Evolutionary conservation across 1,140 invertebrate species (phyloP), one percentile per base, ranked within the genome.

Genomic region (Zeugodacus cucurbitae): DNA sequence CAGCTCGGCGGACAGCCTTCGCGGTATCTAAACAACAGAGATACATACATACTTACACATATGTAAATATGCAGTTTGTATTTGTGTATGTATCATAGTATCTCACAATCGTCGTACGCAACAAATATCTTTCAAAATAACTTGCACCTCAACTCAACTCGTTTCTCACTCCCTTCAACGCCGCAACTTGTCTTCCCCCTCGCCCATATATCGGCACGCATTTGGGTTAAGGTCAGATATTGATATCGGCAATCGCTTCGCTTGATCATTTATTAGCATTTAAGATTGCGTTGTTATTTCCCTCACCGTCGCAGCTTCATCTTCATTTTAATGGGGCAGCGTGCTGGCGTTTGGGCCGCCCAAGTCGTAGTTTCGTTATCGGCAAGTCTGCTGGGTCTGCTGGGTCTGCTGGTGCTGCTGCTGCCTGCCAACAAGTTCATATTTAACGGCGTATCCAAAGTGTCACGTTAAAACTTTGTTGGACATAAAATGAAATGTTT

Each of bases 191-290:
- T 54, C 20, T 82, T n/a, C n/a, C 34, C 74, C n/a, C n/a, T 48
- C n/a, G 41, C 44, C 2, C 0, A 10, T 14, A 14, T 70, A 34
- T 20, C 32, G 20, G n/a, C 74, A 54, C 48, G 74, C 74, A 82
- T 82, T 82, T 82, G 74, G 74, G 74, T 82, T 82, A 82, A 82
- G 74, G 74, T 82, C 74, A 82, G 34, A 14, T 82, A 82, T 82
- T 48, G 44, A 82, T 82, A 82, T 82, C 74, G 74, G 41, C 26
- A 41, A 82, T 82, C 74, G 26, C 8, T 82, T n/a, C 74, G n/a
- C 5, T 48, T 48, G 74, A 82, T 48, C 44, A 82, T 82, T 82
- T 82, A 44, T 82, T 82, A 48, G 41, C 74, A 82, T 82, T 82
- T 82, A 82, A 48, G 37, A 82, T 48, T 82, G 74, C 34, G 37